phyloP scores from a whole-genome alignment of 2,797 vertebrate species.

The Platyrinchus mystaceus region DNA sequence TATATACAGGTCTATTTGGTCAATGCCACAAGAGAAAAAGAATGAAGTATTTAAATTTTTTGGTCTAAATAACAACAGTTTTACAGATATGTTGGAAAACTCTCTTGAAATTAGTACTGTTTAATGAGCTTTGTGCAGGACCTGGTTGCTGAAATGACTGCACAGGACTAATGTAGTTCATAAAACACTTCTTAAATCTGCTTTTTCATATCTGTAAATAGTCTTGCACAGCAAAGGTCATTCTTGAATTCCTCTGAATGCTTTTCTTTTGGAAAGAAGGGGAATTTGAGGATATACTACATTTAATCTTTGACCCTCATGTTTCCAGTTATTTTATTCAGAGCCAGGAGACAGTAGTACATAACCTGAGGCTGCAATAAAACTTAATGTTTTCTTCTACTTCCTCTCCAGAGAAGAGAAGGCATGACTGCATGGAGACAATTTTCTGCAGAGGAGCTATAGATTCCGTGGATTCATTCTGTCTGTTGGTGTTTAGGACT shows the following conservation, averaged over 20 bases:
- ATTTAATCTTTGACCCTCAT: conserved; percentile 11
- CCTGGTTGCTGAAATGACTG: not conserved
- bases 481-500: not conserved
- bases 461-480: not conserved
- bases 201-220: not conserved
- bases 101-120: not conserved
- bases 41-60: not conserved
- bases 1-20: not conserved
- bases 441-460: not conserved
- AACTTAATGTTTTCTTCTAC: not conserved
- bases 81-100: not conserved
- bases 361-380: conserved; percentile 17
- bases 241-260: conserved; percentile 6
- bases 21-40: not conserved
- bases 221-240: not conserved
- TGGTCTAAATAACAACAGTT: not conserved
- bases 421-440: not conserved
- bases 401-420: not conserved
- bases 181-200: not conserved
- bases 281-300: not conserved
- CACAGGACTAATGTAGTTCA: not conserved
- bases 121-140: not conserved
- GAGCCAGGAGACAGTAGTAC: not conserved
- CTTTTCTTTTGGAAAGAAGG: not conserved
- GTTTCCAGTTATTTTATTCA: conserved; percentile 26